These are phyloP conservation scores for Progne subis DNA, from an alignment of 2,113 vertebrate species.

Conservation along the genomic window DNA sequence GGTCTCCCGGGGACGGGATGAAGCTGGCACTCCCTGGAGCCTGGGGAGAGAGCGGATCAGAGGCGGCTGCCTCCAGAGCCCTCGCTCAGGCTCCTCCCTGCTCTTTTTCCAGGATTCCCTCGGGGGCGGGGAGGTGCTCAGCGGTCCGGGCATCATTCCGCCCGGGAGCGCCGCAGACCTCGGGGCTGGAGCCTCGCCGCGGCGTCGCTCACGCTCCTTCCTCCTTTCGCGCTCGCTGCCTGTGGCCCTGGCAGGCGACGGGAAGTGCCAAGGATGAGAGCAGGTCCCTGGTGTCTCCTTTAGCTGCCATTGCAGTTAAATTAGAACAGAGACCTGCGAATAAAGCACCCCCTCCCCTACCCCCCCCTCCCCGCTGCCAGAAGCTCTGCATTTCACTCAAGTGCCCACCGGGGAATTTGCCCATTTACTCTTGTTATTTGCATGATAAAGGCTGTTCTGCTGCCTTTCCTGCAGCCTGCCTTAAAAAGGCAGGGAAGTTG, in stretches of 20 bases:
- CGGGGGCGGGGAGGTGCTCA: not conserved
- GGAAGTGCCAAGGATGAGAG: slow-evolving; percentile 79
- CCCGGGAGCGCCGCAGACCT: not conserved
- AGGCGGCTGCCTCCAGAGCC: not conserved
- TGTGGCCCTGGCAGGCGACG: slow-evolving; percentile 56
- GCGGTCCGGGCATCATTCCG: not conserved
- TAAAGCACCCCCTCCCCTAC: slow-evolving; percentile 55
- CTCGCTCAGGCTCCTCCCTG: not conserved
- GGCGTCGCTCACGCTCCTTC: not conserved
- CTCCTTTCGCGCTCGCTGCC: not conserved
- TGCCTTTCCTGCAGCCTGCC: slow-evolving; percentile 35
- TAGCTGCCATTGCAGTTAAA: slow-evolving; percentile 87
- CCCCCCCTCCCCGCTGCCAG: slow-evolving; percentile 32
- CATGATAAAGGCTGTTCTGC: slow-evolving; percentile 87
- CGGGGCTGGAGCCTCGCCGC: not conserved
- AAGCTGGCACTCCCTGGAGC: not conserved
- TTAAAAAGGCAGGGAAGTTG: slow-evolving; percentile 31
- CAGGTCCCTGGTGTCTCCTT: slow-evolving; percentile 82
- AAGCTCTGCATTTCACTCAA: slow-evolving; percentile 85
- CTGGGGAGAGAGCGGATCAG: not conserved
- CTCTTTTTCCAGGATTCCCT: not conserved
- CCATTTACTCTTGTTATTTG: slow-evolving; percentile 89
- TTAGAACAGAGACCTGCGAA: slow-evolving; percentile 87
- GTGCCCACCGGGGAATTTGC: slow-evolving; percentile 86
- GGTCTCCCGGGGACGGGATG: not conserved